These are phyloP conservation scores for Drosophila fuyamai DNA, from an alignment of 1,140 invertebrate species.

Conservation along the genomic window DNA sequence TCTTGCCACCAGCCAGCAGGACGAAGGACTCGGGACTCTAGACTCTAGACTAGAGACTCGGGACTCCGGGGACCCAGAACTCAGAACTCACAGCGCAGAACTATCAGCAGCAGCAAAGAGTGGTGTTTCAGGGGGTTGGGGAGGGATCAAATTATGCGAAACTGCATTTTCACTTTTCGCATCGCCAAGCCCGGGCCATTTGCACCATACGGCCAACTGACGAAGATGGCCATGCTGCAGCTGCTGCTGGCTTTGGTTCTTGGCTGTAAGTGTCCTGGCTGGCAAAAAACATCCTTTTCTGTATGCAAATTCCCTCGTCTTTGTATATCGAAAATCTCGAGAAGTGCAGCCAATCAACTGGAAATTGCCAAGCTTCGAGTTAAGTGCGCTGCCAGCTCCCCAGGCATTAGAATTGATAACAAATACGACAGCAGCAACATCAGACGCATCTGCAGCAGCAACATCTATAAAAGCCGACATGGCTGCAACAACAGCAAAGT, in stretches of 20 bases:
- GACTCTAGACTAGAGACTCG: neutral
- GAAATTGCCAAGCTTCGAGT: slow-evolving; percentile 71
- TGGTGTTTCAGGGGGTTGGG: slow-evolving; percentile 12
- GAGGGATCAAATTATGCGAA: slow-evolving; percentile 73
- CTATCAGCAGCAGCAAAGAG: slow-evolving; percentile 49
- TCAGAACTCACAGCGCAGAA: slow-evolving; percentile 7
- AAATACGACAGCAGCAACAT: slow-evolving; percentile 28
- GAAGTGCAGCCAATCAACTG: slow-evolving; percentile 82
- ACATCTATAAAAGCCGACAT: neutral
- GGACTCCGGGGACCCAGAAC: slow-evolving; percentile 4
- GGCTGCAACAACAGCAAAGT: slow-evolving; percentile 11
- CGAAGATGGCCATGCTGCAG: slow-evolving; percentile 56
- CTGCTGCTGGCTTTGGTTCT: slow-evolving; percentile 13
- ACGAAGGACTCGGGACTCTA: slow-evolving; percentile 3
- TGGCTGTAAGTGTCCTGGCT: slow-evolving; percentile 28
- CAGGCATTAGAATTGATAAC: slow-evolving; percentile 47
- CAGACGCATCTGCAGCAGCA: slow-evolving; percentile 21
- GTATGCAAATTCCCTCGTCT: slow-evolving; percentile 72
- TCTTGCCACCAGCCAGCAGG: slow-evolving; percentile 50
- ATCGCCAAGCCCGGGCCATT: slow-evolving; percentile 50
- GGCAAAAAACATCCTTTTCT: slow-evolving; percentile 24
- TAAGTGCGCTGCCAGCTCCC: slow-evolving; percentile 58
- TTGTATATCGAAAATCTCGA: slow-evolving; percentile 78
- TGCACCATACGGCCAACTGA: slow-evolving; percentile 56
- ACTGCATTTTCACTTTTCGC: slow-evolving; percentile 70